These are phyloP conservation scores for Dasysyrphus albostriatus DNA, from an alignment of 2,888 invertebrate species.

Conservation along the genomic window DNA sequence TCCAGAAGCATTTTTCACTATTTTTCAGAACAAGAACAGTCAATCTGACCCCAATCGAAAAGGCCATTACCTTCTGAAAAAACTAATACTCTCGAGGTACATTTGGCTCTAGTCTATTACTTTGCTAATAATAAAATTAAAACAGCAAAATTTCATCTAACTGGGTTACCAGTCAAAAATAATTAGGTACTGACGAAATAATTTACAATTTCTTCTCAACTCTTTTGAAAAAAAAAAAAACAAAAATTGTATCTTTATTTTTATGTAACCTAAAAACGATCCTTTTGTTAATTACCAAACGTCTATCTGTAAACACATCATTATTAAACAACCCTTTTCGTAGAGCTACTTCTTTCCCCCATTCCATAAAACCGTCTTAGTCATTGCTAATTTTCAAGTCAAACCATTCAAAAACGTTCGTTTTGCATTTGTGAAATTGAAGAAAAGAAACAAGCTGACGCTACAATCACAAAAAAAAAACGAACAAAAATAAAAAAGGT, in stretches of 20 bases:
- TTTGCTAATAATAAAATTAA: no score
- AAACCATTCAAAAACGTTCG: conserved; percentile 31
- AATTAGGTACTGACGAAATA: background rate
- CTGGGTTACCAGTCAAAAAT: background rate
- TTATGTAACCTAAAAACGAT: background rate
- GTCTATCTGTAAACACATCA: conserved; percentile 12
- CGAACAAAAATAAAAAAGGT: conserved; percentile 27
- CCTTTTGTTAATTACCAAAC: conserved; percentile 9
- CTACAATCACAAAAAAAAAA: conserved; percentile 7
- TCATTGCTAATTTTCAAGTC: conserved; percentile 38
- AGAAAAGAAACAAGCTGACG: conserved; percentile 24
- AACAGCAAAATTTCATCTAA: no score
- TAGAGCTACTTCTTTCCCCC: background rate
- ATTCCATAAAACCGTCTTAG: background rate
- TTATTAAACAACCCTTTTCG: conserved; percentile 5
- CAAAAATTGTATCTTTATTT: background rate
- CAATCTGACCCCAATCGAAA: no score
- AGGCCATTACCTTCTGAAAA: no score
- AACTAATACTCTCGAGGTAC: no score
- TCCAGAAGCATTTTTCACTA: no score
- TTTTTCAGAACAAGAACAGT: no score
- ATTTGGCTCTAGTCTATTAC: no score
- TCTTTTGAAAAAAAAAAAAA: background rate
- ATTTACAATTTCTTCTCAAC: background rate
- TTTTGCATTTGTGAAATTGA: conserved; percentile 41